Evolutionary conservation across 2,888 invertebrate species (phyloP).

Genomic region (Lasioglossum marginatum): DNA sequence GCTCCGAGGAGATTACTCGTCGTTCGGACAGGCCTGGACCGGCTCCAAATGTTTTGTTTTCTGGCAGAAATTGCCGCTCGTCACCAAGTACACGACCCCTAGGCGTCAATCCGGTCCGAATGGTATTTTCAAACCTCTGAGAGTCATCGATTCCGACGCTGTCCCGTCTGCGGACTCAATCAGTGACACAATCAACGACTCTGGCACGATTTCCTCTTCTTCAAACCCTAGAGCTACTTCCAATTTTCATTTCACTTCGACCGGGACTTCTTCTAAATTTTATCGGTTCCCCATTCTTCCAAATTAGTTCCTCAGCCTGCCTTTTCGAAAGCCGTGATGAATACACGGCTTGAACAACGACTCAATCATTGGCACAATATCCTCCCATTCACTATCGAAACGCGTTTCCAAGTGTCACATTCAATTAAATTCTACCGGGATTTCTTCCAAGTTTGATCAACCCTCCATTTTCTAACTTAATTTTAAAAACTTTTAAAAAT

Average conservation of each 20-base stretch:
- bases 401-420: neutral
- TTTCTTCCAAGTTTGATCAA: neutral
- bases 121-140: neutral
- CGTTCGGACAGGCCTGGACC: constrained; percentile 38
- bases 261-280: neutral
- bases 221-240: neutral
- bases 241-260: neutral
- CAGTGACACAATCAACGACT: neutral
- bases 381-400: neutral
- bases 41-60: constrained; percentile 46
- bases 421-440: neutral
- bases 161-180: neutral
- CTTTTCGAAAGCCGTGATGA: neutral
- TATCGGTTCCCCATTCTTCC: neutral
- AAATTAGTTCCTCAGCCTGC: neutral
- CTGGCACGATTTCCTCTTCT: neutral
- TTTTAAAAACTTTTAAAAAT: neutral
- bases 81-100: constrained; percentile 27
- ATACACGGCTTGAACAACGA: neutral
- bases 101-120: neutral
- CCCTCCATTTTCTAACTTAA: neutral
- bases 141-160: neutral
- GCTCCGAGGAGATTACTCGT: constrained; percentile 29
- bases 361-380: neutral
- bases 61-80: constrained; percentile 46